These are phyloP conservation scores for Dysmachus trigonus DNA, from an alignment of 2,888 invertebrate species.

Conservation along the genomic window DNA sequence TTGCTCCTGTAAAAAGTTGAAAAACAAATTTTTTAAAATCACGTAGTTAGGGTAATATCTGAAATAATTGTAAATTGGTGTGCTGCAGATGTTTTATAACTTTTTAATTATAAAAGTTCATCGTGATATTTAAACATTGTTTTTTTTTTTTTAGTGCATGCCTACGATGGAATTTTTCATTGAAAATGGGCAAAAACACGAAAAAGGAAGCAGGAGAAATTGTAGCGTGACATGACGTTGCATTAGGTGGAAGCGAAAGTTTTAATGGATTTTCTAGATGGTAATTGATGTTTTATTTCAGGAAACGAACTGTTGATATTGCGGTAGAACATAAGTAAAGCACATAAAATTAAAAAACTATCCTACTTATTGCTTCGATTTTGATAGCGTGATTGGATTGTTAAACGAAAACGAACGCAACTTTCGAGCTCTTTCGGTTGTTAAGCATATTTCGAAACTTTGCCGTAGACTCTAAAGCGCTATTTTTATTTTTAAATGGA, in stretches of 20 bases:
- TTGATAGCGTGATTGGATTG: background rate
- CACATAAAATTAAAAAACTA: background rate
- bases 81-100: background rate
- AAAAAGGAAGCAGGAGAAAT: background rate
- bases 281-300: background rate
- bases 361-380: background rate
- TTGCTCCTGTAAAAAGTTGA: slow-evolving; percentile 34
- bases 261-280: background rate
- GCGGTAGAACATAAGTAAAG: background rate
- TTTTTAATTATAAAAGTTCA: slow-evolving; percentile 6
- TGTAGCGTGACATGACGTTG: background rate
- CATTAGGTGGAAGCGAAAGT: background rate
- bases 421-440: background rate
- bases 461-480: background rate
- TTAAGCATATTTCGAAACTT: background rate
- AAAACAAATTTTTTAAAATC: slow-evolving; percentile 1
- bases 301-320: background rate
- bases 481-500: background rate
- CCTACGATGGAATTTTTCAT: background rate
- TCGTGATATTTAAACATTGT: background rate
- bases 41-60: background rate
- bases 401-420: background rate
- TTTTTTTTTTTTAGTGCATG: background rate
- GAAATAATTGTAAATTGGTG: background rate
- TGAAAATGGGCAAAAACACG: background rate